Evolutionary conservation across 2,888 invertebrate species (phyloP).

Genomic region (Rugalucina vietnamica): DNA sequence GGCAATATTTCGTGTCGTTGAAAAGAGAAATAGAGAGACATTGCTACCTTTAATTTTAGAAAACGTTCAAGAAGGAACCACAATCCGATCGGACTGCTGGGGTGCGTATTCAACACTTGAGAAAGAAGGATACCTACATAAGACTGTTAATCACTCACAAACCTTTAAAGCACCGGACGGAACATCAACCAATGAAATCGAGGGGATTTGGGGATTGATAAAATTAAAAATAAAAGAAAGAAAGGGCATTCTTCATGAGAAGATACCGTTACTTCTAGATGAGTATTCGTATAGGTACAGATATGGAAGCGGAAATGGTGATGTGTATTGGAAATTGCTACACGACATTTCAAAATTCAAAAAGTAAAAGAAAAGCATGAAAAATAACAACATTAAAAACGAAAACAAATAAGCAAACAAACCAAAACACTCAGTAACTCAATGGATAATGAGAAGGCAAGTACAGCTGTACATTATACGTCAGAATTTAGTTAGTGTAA

Average conservation of each 20-base stretch:
- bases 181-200: conserved; percentile 16
- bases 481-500: too few relatives aligned
- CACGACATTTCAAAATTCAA: too few relatives aligned
- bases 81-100: conserved; percentile 18
- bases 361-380: too few relatives aligned
- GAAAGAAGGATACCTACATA: neutral
- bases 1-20: neutral
- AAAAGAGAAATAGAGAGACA: neutral
- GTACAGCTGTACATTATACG: too few relatives aligned
- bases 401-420: too few relatives aligned
- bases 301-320: neutral
- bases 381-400: neutral
- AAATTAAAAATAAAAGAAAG: conserved; percentile 17
- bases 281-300: neutral
- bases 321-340: neutral
- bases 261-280: neutral
- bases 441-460: too few relatives aligned
- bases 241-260: conserved; percentile 12
- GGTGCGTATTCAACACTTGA: neutral
- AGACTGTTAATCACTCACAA: neutral
- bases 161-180: conserved; percentile 13
- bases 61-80: neutral
- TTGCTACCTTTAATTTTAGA: neutral
- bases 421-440: too few relatives aligned
- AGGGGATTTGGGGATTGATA: conserved; percentile 7